These are phyloP conservation scores for Antheraea mylitta DNA, from an alignment of 1,140 invertebrate species.

Conservation along the genomic window DNA sequence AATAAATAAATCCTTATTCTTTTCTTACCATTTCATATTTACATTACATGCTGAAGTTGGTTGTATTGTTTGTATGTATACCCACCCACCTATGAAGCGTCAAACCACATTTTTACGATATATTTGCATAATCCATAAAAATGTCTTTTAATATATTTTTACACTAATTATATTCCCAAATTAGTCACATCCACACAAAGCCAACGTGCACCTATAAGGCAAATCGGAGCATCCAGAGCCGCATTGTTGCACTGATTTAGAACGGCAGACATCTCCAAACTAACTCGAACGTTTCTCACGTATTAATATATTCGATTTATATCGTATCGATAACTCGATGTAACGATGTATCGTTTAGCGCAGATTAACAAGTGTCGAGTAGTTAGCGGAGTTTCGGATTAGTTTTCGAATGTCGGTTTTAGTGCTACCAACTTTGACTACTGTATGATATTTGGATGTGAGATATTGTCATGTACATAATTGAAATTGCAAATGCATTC, in stretches of 20 bases:
- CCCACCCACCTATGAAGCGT: too few species aligned
- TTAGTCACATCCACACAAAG: slow-evolving; percentile 38
- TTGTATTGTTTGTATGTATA: too few species aligned
- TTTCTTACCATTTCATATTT: too few species aligned
- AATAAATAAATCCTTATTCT: too few species aligned
- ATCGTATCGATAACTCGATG: slow-evolving; percentile 69
- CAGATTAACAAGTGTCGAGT: neutral
- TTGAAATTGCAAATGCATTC: too few species aligned
- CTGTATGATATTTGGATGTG: neutral
- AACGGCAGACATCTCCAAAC: slow-evolving; percentile 76
- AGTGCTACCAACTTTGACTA: neutral
- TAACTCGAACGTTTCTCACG: slow-evolving; percentile 68
- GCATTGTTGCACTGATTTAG: slow-evolving; percentile 76
- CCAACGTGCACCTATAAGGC: slow-evolving; percentile 46
- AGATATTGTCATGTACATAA: neutral
- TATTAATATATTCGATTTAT: slow-evolving; percentile 77
- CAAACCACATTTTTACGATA: too few species aligned
- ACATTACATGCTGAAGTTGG: too few species aligned
- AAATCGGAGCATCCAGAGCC: slow-evolving; percentile 60
- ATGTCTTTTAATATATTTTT: neutral
- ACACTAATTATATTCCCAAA: too few species aligned
- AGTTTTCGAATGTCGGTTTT: slow-evolving; percentile 16
- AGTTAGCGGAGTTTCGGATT: slow-evolving; percentile 4
- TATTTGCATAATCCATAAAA: too few species aligned
- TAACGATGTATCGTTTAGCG: slow-evolving; percentile 50